These are phyloP conservation scores for Myotis brandtii DNA, from an alignment of 2,113 vertebrate species.

Conservation along the genomic window DNA sequence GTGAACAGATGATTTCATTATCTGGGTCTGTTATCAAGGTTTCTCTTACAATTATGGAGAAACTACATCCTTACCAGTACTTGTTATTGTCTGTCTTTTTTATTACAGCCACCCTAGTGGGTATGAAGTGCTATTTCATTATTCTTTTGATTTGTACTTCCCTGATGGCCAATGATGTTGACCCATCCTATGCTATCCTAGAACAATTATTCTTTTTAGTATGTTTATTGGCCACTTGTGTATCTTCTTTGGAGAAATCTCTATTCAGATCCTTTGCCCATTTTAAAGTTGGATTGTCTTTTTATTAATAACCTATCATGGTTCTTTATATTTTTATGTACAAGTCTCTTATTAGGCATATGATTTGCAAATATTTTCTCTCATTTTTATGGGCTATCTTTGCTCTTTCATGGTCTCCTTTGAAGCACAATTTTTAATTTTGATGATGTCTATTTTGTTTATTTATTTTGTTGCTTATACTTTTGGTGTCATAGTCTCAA, in stretches of 20 bases:
- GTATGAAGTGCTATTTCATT: not conserved
- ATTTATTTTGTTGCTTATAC: not conserved
- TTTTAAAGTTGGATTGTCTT: not conserved
- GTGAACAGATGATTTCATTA: slow-evolving; percentile 37
- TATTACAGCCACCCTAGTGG: not conserved
- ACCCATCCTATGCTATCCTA: not conserved
- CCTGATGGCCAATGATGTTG: not conserved
- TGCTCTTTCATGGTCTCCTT: not conserved
- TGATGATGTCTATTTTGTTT: not conserved
- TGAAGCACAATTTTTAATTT: not conserved
- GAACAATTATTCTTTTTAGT: not conserved
- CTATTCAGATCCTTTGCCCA: not conserved
- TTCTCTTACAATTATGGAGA: not conserved
- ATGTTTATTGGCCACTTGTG: not conserved
- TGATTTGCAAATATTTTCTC: not conserved
- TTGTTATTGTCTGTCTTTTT: not conserved
- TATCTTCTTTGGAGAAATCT: not conserved
- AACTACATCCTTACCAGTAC: not conserved
- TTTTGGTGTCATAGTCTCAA: not conserved
- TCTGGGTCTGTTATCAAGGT: not conserved
- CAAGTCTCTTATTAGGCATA: not conserved
- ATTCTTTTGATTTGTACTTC: not conserved
- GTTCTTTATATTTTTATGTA: not conserved
- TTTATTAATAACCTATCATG: not conserved
- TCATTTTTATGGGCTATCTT: not conserved